Evolutionary conservation across 2,888 invertebrate species (phyloP), one percentile per base, ranked within the genome.

Genomic region (Crepidodera aurea): DNA sequence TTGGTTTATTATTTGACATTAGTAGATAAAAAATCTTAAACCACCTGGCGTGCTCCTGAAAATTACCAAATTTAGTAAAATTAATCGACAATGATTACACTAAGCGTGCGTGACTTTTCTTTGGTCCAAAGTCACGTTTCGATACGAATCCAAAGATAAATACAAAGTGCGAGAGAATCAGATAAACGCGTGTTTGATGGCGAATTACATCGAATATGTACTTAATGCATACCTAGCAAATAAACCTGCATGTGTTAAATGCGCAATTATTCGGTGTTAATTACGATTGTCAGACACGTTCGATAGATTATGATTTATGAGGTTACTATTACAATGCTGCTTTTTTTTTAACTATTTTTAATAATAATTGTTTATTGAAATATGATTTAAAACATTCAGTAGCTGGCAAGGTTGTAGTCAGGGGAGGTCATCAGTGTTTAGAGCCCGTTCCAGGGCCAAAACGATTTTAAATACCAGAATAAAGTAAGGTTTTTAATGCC

Each of bases 131-230:
- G 55, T 44, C 55, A 55, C 55, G 55, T 55, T 46, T 46, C 44
- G 55, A 15, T 53, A 53, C 53, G 25, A 18, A 53, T 53, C 13
- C 54, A 15, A 54, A 42, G 42, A 42, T 54, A 54, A 54, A 54
- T 54, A 54, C 37, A 48, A 48, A 48, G 48, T 48, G n/a, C 2
- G 2, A 40, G 40, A 18, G 16, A 40, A 18, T 40, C 40, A 40
- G 40, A 40, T 40, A 16, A 40, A 16, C 40, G 40, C 40, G 16
- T 37, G 37, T 10, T 37, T 13, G 13, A 37, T 37, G 37, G 12
- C 29, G 10, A 34, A 34, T 40, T 40, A 40, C 40, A 18, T 18
- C n/a, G 16, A 18, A 40, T 40, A 40, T 15, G 40, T 18, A 40
- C 40, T 40, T 18, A 40, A 40, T 40, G 16, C 18, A 12, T 32